phyloP scores from a whole-genome alignment of 2,113 vertebrate genomes.

The Rhadina sibilatrix region DNA sequence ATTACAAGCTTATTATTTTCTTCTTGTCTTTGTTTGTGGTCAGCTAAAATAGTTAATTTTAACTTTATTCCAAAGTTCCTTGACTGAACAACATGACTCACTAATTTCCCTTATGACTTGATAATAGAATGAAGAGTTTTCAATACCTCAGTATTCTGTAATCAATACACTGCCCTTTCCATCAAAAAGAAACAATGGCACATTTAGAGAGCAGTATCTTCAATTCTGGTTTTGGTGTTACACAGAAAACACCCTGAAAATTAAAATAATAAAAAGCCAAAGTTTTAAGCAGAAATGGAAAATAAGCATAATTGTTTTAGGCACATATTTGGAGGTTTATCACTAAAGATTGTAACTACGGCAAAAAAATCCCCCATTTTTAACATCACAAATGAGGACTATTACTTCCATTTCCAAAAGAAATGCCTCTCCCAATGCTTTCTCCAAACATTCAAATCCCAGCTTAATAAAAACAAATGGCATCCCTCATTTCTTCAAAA shows the following conservation, averaged over 20 bases:
- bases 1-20: neutral
- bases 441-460: constrained; percentile 78
- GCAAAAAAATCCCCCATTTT: constrained; percentile 70
- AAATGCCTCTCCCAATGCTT: constrained; percentile 74
- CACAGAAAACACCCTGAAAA: neutral
- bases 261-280: constrained; percentile 21
- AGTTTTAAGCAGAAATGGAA: constrained; percentile 56
- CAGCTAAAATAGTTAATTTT: neutral
- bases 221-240: constrained; percentile 13
- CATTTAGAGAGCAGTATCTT: neutral
- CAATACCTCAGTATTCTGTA: neutral
- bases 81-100: neutral
- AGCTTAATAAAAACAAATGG: constrained; percentile 84
- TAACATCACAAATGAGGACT: constrained; percentile 66
- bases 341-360: constrained; percentile 53
- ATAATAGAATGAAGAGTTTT: neutral
- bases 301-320: constrained; percentile 51
- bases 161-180: neutral
- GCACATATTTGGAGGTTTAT: constrained; percentile 42
- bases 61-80: neutral
- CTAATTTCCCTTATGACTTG: neutral
- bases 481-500: constrained; percentile 74
- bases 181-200: neutral
- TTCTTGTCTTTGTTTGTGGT: neutral
- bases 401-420: constrained; percentile 71